Conservation (phyloP, 2,113 vertebrate species). For the Cryptomyrus ogoouensis region DNA sequence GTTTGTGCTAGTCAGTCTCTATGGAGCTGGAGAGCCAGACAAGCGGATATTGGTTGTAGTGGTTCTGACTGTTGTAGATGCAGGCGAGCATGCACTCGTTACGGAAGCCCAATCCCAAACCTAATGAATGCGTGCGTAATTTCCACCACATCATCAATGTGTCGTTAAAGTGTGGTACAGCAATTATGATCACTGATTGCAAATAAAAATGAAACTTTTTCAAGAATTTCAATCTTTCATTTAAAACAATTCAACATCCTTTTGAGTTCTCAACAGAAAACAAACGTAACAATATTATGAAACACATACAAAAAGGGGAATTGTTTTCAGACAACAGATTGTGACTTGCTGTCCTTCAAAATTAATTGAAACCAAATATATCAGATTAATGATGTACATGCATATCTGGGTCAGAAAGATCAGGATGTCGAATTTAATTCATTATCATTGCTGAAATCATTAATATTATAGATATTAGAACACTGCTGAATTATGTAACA, state of each 20-base stretch:
- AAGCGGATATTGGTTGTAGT: neutral
- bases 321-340: neutral
- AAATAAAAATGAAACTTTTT: neutral
- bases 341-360: neutral
- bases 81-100: neutral
- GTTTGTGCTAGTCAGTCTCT: neutral
- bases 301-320: neutral
- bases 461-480: neutral
- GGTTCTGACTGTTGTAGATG: neutral
- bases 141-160: neutral
- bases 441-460: neutral
- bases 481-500: neutral
- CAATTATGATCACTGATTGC: neutral
- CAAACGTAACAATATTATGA: neutral
- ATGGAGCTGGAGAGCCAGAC: neutral
- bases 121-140: neutral
- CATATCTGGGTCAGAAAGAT: neutral
- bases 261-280: neutral
- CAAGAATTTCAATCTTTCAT: neutral
- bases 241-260: neutral
- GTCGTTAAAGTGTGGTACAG: neutral
- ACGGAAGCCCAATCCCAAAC: neutral
- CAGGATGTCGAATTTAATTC: neutral
- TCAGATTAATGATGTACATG: neutral
- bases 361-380: neutral